Conservation (phyloP, 37 sponge, comb jelly and placozoan species). For the Halichondria panicea region DNA sequence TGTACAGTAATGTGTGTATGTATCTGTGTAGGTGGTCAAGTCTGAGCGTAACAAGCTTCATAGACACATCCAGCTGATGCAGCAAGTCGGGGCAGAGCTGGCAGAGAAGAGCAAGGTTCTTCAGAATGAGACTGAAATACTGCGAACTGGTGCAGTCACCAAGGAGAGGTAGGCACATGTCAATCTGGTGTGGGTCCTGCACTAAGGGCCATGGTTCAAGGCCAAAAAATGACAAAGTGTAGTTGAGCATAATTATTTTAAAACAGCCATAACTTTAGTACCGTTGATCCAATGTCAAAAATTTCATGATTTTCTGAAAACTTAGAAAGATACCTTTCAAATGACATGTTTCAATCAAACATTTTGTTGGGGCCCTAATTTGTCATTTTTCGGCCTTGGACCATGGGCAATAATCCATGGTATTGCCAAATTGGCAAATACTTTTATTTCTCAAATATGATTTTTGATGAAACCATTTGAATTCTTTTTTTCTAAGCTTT, state of each 20-base stretch:
- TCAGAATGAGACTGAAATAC: slow-evolving; percentile 87
- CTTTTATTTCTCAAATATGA: too few relatives aligned
- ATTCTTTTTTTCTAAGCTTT: too few relatives aligned
- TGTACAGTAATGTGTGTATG: not conserved
- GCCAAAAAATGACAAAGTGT: slow-evolving; percentile 8
- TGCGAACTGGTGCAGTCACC: slow-evolving; percentile 49
- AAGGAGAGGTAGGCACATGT: slow-evolving; percentile 43
- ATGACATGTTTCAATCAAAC: too few relatives aligned
- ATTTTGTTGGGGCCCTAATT: too few relatives aligned
- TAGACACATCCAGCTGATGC: slow-evolving; percentile 29
- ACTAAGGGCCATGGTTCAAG: not conserved
- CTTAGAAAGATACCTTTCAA: not conserved
- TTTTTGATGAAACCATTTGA: too few relatives aligned
- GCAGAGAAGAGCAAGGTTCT: slow-evolving; percentile 88
- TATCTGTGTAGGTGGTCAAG: slow-evolving; percentile 47
- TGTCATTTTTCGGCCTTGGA: too few relatives aligned
- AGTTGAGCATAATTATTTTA: not conserved
- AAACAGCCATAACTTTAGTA: not conserved
- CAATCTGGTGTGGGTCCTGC: not conserved
- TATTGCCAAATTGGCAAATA: too few relatives aligned
- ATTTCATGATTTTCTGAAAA: not conserved
- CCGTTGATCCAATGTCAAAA: not conserved
- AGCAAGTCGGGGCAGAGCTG: slow-evolving; percentile 78
- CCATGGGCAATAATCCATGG: too few relatives aligned
- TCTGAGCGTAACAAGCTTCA: slow-evolving; percentile 69